Conservation (phyloP, 1,140 invertebrate species). For the Brevipalpus yothersi region DNA sequence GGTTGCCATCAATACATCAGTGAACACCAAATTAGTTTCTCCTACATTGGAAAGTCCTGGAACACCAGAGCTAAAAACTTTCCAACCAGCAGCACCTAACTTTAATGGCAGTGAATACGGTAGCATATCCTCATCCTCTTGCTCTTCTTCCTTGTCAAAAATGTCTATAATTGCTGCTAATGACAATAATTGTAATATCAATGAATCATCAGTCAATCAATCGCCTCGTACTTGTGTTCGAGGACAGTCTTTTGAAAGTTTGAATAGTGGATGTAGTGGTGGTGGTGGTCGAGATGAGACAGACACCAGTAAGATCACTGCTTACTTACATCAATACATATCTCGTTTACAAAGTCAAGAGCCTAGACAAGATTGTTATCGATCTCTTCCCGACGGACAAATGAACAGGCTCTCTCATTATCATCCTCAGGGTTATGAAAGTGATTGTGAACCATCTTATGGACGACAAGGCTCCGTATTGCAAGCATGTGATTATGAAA, state of each 20-base stretch:
- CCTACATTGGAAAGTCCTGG: constrained; percentile 1
- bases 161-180: background rate
- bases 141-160: too few species aligned
- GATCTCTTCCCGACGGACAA: background rate
- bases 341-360: background rate
- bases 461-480: background rate
- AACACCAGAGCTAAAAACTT: constrained; percentile 7
- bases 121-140: background rate
- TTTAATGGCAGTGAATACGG: background rate
- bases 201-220: background rate
- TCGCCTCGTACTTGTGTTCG: background rate
- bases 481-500: constrained; percentile 20
- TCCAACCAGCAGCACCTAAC: background rate
- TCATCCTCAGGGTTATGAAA: constrained; percentile 38
- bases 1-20: constrained; percentile 9
- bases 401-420: background rate
- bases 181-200: background rate
- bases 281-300: background rate
- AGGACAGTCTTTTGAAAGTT: constrained; percentile 9
- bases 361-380: background rate
- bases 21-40: background rate
- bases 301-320: background rate
- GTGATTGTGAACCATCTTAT: constrained; percentile 12
- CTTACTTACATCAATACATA: background rate
- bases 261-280: background rate